Percentiles rank a stretch among this genome's conserved stretches.
Conservation (phyloP, 2,888 invertebrate genomes). For the Leptopterna dolabrata region DNA sequence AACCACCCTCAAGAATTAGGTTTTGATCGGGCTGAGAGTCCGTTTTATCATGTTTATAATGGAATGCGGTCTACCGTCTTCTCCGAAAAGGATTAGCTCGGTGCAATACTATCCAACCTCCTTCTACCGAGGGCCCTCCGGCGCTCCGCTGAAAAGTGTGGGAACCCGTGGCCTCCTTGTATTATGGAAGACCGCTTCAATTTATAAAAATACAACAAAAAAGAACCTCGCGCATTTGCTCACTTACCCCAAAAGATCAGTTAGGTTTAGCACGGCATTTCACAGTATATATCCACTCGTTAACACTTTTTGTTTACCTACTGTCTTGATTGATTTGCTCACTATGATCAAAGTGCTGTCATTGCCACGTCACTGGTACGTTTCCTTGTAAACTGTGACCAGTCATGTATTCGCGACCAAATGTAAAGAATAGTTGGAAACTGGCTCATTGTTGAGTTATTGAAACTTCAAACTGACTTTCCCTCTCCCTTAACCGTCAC, state of each 20-base stretch:
- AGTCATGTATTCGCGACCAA: no score
- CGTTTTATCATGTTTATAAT: neutral
- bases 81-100: neutral
- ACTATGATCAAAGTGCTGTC: no score
- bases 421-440: no score
- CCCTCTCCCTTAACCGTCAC: no score
- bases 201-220: slow-evolving; percentile 16
- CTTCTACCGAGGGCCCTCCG: neutral
- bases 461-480: no score
- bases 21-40: neutral
- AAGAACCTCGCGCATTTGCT: neutral
- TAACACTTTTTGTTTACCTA: no score
- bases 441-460: no score
- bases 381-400: no score
- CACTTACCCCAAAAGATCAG: neutral
- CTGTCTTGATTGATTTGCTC: no score
- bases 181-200: neutral
- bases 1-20: neutral
- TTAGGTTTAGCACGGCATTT: neutral
- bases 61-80: neutral
- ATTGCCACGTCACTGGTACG: no score
- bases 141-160: slow-evolving; percentile 27
- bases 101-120: slow-evolving; percentile 15
- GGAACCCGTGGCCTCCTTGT: slow-evolving; percentile 1
- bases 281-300: no score